Base-by-base conservation (phyloP, 2,797 vertebrate genomes). In the Dromococcyx pavoninus region DNA sequence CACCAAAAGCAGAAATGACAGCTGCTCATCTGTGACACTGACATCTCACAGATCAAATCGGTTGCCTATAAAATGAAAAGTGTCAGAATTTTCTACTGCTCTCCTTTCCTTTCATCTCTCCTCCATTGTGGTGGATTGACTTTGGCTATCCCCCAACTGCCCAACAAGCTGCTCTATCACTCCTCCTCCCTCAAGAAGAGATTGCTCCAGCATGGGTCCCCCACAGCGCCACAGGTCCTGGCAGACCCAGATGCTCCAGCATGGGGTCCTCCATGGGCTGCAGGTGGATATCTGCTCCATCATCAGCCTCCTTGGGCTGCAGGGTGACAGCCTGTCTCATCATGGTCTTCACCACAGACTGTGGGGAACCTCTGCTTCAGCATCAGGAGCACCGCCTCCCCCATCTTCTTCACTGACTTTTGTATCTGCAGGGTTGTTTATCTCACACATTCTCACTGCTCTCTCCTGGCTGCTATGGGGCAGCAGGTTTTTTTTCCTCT, bases 191-290 rank as follows among this genome's bases (percentile, higher is more conserved):
- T 57, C 61, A 43, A 11, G 32, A 58, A 30, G 23, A 57, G 19
- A 16, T 37, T 27, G 27, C 44, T 67, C 17, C 53, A 58, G 12
- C 0, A 1, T 39, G 28, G 28, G 11, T 19, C 7, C 11, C 12
- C 41, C 24, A 4, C 0, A 2, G 51, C 13, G 32, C 10, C 41
- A 22, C 43, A 48, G 4, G 11, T 17, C 43, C 33, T n/a, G 9
- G 23, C 61, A 30, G 44, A 18, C 44, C 44, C 44, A 44, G 44
- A 44, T 78, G n/a, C 62, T 46, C 53, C 0, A 1, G 17, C 0
- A 3, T 32, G 27, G n/a, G 10, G 17, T 48, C 33, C 28, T 56
- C 35, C 30, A 16, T 15, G 12, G 30, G 48, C 37, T 44, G 24
- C 62, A 46, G 41, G 9, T 11, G 51, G 14, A 11, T n/a, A n/a